phyloP scores from a whole-genome alignment of 2,888 invertebrate genomes.

The Eurois occulta region DNA sequence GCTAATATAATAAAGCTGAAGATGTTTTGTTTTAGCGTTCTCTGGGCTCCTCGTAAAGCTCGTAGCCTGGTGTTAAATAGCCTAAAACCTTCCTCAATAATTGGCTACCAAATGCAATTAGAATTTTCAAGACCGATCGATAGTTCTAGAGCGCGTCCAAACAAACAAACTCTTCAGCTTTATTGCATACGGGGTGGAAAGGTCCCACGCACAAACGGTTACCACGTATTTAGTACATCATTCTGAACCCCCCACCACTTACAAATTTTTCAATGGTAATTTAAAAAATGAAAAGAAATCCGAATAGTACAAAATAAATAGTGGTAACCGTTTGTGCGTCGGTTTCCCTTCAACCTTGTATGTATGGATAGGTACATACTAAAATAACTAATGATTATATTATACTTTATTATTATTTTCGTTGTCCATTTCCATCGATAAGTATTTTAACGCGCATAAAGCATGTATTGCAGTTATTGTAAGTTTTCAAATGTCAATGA shows the following conservation, averaged over 20 bases:
- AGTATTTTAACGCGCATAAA: slow-evolving; percentile 38
- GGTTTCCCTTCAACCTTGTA: background rate
- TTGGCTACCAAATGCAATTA: background rate
- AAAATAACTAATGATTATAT: no score
- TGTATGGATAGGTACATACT: background rate
- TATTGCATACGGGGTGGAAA: background rate
- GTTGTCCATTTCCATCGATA: slow-evolving; percentile 27
- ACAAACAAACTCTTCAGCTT: background rate
- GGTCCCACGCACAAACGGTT: background rate
- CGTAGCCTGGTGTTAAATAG: background rate
- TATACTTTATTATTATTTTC: background rate
- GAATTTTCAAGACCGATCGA: background rate
- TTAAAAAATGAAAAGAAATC: no score
- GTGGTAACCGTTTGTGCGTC: no score
- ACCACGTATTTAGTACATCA: no score
- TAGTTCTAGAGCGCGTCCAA: background rate
- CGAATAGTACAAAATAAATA: no score
- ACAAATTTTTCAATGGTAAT: no score
- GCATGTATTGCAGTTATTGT: slow-evolving; percentile 36
- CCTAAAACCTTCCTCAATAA: background rate
- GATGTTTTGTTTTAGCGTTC: background rate
- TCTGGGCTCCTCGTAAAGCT: background rate
- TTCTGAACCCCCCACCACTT: no score
- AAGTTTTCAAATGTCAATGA: slow-evolving; percentile 37
- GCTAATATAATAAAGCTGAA: background rate